Evolutionary conservation across 1,140 invertebrate genomes (phyloP), one percentile per base, ranked within the genome.

Genomic region (Drosophila punjabiensis): DNA sequence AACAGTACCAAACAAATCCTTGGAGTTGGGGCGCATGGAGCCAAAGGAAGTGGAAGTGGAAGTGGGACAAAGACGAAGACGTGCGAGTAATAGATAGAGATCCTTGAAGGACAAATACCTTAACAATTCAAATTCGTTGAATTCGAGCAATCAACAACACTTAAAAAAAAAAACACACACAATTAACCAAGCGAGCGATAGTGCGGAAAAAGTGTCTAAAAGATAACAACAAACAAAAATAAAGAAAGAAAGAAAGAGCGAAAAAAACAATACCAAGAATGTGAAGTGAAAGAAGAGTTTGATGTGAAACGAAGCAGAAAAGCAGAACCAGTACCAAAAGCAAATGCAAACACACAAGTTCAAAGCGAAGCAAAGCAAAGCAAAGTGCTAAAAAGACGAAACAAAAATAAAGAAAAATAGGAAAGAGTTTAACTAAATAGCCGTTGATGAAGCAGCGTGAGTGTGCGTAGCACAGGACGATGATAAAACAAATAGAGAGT

Each of bases 21-120:
- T 84, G 82, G 81, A 86, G 82, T 79, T 81, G 81, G 82, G 82
- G 83, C 74, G 82, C 81, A 81, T 61, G 80, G 59, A 68, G 37
- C 69, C 52, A 30, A 48, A 47, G 50, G 18, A 75, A 62, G 24
- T 24, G 24, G 24, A 24, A 24, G 30, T 32, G 48, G 20, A 64
- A 53, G 68, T 56, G 68, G 48, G 64, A 45, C n/a, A 45, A 55
- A 28, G 53, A 56, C 33, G 9, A 11, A 18, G 48, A 37, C n/a
- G 39, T 55, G 32, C 55, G 20, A n/a, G 35, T 39, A 39, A 39
- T 28, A 58, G 55, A 39, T 56, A 45, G 55, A 45, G 64, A 63
- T 50, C 60, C 47, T 30, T 28, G 8, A 58, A 61, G 32, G 6
- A 52, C 39, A 24, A 48, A 67, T 60, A 77, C 48, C 41, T 59